Base-by-base conservation (phyloP, 2,888 invertebrate species). In the Aphelenchoides bicaudatus region DNA sequence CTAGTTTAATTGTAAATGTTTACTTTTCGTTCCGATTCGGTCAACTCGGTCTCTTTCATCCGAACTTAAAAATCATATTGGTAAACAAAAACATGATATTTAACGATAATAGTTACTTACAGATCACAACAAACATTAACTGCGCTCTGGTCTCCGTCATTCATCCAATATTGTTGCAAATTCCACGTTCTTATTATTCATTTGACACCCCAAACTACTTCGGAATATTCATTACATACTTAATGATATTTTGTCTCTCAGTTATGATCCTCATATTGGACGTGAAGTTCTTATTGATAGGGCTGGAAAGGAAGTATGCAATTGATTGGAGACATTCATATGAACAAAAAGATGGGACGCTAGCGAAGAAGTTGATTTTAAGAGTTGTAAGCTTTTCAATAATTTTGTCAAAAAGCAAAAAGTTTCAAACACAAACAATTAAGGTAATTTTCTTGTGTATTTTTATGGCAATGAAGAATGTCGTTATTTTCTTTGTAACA, bases 21-120 rank as follows among this genome's bases (percentile, higher is more conserved):
- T 43, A 43, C 43, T 43, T 43, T 43, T 19, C 43, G 10, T 43
- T 43, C n/a, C 43, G 43, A 21, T 43, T 43, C 43, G 43, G 16
- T 8, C 10, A 43, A n/a, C 43, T 43, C 8, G 43, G 43, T n/a
- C 10, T 43, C 23, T 43, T 43, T n/a, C 43, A 43, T 43, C 43
- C 43, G 43, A 43, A 43, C 43, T 21, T 43, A 8, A 10, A 21
- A 8, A 43, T 43, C 8, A n/a, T n/a, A n/a, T 25, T 10, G 6
- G n/a, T n/a, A n/a, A n/a, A n/a, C n/a, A n/a, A n/a, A n/a, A n/a
- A n/a, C n/a, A n/a, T n/a, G n/a, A n/a, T n/a, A n/a, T n/a, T n/a
- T n/a, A n/a, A n/a, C n/a, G n/a, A n/a, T n/a, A n/a, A n/a, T n/a
- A n/a, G n/a, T n/a, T 25, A n/a, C 10, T 43, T 43, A 8, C 43